Base-by-base conservation (phyloP, 1,140 invertebrate genomes). In the Trachymyrmex cornetzi region DNA sequence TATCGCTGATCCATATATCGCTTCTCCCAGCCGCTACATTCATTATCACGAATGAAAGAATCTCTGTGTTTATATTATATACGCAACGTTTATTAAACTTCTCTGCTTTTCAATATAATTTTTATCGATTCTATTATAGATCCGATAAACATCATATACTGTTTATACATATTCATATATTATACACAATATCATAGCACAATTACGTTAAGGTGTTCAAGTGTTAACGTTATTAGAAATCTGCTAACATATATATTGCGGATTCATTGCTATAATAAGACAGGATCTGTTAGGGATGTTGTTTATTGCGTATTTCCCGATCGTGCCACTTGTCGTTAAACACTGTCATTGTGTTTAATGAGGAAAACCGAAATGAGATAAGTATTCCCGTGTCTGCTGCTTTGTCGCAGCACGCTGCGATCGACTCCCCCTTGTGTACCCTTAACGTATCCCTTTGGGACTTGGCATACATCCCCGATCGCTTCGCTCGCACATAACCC, bases 301-400 rank as follows among this genome's bases (percentile, higher is more conserved):
- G 82, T 88, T 72, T 72, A 71, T 69, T 59, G 59, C 55, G 61
- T 74, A 72, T 87, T 84, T 72, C 67, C 85, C 27, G n/a, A 63
- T 72, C 85, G 79, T 55, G 74, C 53, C 55, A 80, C 75, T 86
- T 84, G 77, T 64, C 81, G 75, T 90, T 85, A 81, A 88, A 88
- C 89, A 63, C 75, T 77, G 89, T 88, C 89, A 91, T 91, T 91
- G 89, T 87, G 87, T 75, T 89, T 91, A 91, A 91, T 79, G 90
- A 91, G 77, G 85, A 89, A 89, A 88, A 87, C 87, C 91, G 86
- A 92, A 90, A 91, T 48, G 87, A 86, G 87, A 86, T 89, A 87
- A 90, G 86, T 85, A 77, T 85, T 89, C 89, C 53, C 74, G 72
- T 72, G 89, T 64, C 59, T 48, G 77, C n/a, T 50, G 69, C 69